Evolutionary conservation across 2,888 invertebrate species (phyloP).

Genomic region (Cotesia congregata): DNA sequence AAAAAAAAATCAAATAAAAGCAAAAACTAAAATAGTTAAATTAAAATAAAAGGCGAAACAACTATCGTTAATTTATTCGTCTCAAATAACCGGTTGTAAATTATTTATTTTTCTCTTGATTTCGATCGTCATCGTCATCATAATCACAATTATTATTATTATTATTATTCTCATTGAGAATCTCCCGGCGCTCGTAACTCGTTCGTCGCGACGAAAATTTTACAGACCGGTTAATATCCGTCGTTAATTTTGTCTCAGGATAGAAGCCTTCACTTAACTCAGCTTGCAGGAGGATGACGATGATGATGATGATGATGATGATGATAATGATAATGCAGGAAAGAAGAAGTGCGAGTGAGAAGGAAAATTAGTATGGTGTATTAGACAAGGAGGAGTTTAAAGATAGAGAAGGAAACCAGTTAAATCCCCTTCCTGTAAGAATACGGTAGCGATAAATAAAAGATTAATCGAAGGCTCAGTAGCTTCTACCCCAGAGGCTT

Average conservation of each 20-base stretch:
- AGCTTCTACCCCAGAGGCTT: slow-evolving; percentile 20
- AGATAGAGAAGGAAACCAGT: slow-evolving; percentile 19
- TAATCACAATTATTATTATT: background rate
- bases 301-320: no score
- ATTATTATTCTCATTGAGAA: slow-evolving; percentile 5
- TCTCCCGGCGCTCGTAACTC: slow-evolving; percentile 19
- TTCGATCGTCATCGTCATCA: background rate
- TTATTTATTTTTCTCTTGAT: slow-evolving; percentile 21
- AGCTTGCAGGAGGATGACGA: no score
- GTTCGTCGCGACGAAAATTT: slow-evolving; percentile 35
- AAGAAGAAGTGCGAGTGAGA: slow-evolving; percentile 16
- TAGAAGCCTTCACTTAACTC: no score
- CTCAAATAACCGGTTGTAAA: slow-evolving; percentile 29
- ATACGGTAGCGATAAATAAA: slow-evolving; percentile 37
- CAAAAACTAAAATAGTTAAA: background rate
- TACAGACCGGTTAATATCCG: slow-evolving; percentile 36
- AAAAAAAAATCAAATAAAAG: background rate
- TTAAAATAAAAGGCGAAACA: slow-evolving; percentile 13
- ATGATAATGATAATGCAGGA: background rate
- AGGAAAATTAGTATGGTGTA: background rate
- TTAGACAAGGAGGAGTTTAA: background rate
- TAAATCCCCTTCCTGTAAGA: slow-evolving; percentile 32
- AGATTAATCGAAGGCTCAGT: slow-evolving; percentile 36
- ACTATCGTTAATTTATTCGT: slow-evolving; percentile 20
- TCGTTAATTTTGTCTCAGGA: slow-evolving; percentile 31